phyloP scores from a whole-genome alignment of 64 coral and sea anemone species.

The Exaiptasia diaphana region DNA sequence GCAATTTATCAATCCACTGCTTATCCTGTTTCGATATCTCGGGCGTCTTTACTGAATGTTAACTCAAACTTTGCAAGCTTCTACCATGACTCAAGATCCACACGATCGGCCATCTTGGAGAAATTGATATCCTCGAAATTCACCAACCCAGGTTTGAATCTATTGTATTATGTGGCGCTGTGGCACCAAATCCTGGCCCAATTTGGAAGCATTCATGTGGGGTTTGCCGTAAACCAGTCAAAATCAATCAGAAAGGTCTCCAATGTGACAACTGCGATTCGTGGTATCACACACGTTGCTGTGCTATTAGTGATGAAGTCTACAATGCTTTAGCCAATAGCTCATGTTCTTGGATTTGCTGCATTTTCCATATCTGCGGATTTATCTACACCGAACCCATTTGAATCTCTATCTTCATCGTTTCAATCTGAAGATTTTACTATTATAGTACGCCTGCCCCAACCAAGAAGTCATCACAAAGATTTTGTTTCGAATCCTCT shows the following conservation, averaged over 20 bases:
- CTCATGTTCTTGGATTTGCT: slow-evolving; percentile 48
- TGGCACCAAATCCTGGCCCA: slow-evolving; percentile 34
- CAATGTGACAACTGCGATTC: slow-evolving; percentile 42
- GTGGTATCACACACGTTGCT: slow-evolving; percentile 21
- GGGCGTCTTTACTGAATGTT: background rate
- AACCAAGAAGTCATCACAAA: background rate
- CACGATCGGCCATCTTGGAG: slow-evolving; percentile 10
- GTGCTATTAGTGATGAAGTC: slow-evolving; percentile 45
- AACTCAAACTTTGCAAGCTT: slow-evolving; percentile 5
- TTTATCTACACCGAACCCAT: background rate
- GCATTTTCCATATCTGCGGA: slow-evolving; percentile 22
- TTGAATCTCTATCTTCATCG: slow-evolving; percentile 13
- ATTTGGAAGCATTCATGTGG: slow-evolving; percentile 38
- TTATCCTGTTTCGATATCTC: slow-evolving; percentile 6
- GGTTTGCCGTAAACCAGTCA: slow-evolving; percentile 25
- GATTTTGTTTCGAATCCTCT: slow-evolving; percentile 1
- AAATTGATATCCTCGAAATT: slow-evolving; percentile 4
- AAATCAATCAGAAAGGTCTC: slow-evolving; percentile 27
- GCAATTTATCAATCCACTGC: background rate
- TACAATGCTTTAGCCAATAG: slow-evolving; percentile 10
- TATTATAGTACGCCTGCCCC: background rate
- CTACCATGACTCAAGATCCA: slow-evolving; percentile 12
- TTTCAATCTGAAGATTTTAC: slow-evolving; percentile 6
- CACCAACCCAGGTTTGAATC: slow-evolving; percentile 11
- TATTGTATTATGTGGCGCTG: slow-evolving; percentile 26